Evolutionary conservation across 2,888 invertebrate genomes (phyloP).

Genomic region (Cynaeus angustus): DNA sequence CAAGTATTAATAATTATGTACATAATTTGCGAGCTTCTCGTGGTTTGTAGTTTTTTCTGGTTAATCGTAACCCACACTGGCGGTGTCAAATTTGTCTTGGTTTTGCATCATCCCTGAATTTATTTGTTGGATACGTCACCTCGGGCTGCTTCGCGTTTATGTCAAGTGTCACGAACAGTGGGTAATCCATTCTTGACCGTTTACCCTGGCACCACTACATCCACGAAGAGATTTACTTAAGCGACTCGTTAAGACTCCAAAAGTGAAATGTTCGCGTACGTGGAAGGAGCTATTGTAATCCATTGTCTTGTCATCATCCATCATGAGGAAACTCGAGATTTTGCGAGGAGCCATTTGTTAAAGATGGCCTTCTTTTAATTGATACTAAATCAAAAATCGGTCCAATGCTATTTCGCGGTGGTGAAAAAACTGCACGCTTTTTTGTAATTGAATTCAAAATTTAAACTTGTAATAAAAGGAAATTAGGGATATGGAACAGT

Average conservation of each 20-base stretch:
- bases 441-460: too few relatives aligned
- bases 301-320: conserved; percentile 54
- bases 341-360: background rate
- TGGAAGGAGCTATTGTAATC: conserved; percentile 29
- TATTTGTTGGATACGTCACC: conserved; percentile 46
- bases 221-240: conserved; percentile 34
- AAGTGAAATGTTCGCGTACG: conserved; percentile 39
- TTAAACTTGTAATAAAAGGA: too few relatives aligned
- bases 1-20: conserved; percentile 32
- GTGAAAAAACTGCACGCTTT: too few relatives aligned
- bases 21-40: conserved; percentile 27
- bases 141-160: conserved; percentile 35
- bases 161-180: conserved; percentile 55
- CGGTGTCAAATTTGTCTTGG: conserved; percentile 39
- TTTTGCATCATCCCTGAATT: conserved; percentile 42
- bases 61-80: conserved; percentile 5
- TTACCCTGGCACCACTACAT: conserved; percentile 6
- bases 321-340: conserved; percentile 36
- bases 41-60: conserved; percentile 25
- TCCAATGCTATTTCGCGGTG: too few relatives aligned
- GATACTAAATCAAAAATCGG: background rate
- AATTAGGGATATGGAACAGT: too few relatives aligned
- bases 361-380: background rate
- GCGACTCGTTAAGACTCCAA: conserved; percentile 31
- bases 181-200: conserved; percentile 53